Evolutionary conservation across 2,113 vertebrate genomes (phyloP).

Genomic region (Saiga tatarica): DNA sequence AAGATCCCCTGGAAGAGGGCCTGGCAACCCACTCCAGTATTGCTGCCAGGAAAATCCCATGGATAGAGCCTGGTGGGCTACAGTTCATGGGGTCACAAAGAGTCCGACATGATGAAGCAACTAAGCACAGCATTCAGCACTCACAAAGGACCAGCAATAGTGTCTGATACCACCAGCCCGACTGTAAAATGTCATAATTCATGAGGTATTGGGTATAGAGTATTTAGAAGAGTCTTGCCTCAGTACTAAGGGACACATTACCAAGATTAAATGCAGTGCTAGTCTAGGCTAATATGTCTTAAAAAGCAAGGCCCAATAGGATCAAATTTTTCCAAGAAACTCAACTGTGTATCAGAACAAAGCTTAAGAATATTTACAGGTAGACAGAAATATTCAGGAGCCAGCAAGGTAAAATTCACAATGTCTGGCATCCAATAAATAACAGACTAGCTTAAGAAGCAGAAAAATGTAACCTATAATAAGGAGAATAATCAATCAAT

Average conservation of each 20-base stretch:
- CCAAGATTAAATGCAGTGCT: not conserved
- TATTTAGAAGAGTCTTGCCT: slow-evolving; percentile 7
- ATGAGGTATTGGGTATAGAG: not conserved
- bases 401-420: slow-evolving; percentile 32
- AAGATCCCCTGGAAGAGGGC: not conserved
- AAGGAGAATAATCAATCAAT: not conserved
- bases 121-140: not conserved
- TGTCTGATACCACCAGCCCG: not conserved
- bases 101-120: not conserved
- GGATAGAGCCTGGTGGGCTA: not conserved
- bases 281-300: not conserved
- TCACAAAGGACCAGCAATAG: not conserved
- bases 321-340: slow-evolving; percentile 20
- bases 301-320: not conserved
- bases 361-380: slow-evolving; percentile 30
- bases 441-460: not conserved
- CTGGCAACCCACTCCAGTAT: not conserved
- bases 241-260: not conserved
- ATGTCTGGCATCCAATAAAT: not conserved
- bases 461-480: slow-evolving; percentile 41
- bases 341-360: slow-evolving; percentile 41
- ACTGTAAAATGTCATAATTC: not conserved
- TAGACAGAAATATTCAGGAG: slow-evolving; percentile 33
- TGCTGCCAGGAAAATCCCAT: not conserved
- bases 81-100: not conserved